Conservation (phyloP, 2,888 invertebrate species). For the Ormyrus pomaceus region DNA sequence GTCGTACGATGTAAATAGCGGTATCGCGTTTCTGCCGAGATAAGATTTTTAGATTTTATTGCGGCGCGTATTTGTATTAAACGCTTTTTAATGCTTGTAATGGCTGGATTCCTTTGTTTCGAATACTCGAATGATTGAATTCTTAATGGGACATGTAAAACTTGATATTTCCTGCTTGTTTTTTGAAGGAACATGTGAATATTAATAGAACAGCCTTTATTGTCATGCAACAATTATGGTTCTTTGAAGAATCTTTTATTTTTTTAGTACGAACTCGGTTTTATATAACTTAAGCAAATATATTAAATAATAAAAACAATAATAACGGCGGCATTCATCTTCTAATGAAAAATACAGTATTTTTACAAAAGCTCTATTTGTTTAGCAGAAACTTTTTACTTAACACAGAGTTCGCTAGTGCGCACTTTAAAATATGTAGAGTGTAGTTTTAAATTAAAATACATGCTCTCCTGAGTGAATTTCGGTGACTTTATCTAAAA, state of each 20-base stretch:
- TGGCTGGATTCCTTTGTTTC: neutral
- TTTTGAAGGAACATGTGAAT: too few species aligned
- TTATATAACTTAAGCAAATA: too few species aligned
- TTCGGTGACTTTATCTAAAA: constrained; percentile 46
- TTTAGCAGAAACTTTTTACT: constrained; percentile 52
- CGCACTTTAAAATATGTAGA: constrained; percentile 34
- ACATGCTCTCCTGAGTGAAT: constrained; percentile 44
- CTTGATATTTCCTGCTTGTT: too few species aligned
- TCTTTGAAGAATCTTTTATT: too few species aligned
- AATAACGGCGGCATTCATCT: too few species aligned
- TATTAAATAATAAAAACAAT: too few species aligned
- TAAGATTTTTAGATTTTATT: constrained; percentile 23
- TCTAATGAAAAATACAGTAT: neutral
- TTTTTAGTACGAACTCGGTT: too few species aligned
- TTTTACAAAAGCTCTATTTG: constrained; percentile 20
- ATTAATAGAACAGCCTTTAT: too few species aligned
- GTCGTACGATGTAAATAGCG: constrained; percentile 40
- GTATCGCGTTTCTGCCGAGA: constrained; percentile 28
- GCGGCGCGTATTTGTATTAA: constrained; percentile 18
- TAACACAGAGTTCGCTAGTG: constrained; percentile 36
- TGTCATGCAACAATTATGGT: too few species aligned
- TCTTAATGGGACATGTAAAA: too few species aligned
- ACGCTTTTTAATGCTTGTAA: constrained; percentile 22
- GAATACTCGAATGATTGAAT: neutral
- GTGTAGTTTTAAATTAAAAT: constrained; percentile 50